A percentile compares a stretch with the other conserved stretches of the same genome.
phyloP scores from a whole-genome alignment of 2,888 invertebrate genomes.

The Melanostoma scalare region DNA sequence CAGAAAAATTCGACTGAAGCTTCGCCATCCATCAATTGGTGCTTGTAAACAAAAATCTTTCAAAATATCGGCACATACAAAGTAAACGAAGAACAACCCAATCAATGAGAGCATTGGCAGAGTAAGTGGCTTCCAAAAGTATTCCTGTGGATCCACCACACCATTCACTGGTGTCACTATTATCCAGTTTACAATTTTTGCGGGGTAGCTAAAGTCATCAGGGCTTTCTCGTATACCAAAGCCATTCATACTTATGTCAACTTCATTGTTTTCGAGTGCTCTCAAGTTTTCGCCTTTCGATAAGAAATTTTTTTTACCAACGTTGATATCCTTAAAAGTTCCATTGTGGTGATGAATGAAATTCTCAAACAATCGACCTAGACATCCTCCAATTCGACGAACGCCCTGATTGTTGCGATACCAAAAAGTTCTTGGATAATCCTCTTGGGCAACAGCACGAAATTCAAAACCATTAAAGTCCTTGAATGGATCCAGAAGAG shows the following conservation, averaged over 20 bases:
- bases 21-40: constrained; percentile 9
- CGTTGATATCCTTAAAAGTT: constrained; percentile 2
- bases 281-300: background rate
- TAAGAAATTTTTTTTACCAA: background rate
- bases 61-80: constrained; percentile 12
- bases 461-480: constrained; percentile 31
- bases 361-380: constrained; percentile 3
- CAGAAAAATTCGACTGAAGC: constrained; percentile 29
- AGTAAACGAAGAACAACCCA: constrained; percentile 23
- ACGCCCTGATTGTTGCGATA: background rate
- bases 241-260: background rate
- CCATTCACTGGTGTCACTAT: constrained; percentile 32
- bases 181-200: background rate
- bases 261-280: background rate
- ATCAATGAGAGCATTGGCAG: constrained; percentile 15
- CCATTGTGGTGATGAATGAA: constrained; percentile 36
- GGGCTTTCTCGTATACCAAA: constrained; percentile 34
- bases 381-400: constrained; percentile 2
- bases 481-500: constrained; percentile 13
- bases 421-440: constrained; percentile 18
- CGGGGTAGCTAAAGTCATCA: constrained; percentile 22
- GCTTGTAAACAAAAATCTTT: background rate
- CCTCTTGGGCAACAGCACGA: background rate
- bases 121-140: constrained; percentile 21
- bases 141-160: constrained; percentile 15